Evolutionary conservation across 2,113 vertebrate genomes (phyloP).

Genomic region (Hucho hucho): DNA sequence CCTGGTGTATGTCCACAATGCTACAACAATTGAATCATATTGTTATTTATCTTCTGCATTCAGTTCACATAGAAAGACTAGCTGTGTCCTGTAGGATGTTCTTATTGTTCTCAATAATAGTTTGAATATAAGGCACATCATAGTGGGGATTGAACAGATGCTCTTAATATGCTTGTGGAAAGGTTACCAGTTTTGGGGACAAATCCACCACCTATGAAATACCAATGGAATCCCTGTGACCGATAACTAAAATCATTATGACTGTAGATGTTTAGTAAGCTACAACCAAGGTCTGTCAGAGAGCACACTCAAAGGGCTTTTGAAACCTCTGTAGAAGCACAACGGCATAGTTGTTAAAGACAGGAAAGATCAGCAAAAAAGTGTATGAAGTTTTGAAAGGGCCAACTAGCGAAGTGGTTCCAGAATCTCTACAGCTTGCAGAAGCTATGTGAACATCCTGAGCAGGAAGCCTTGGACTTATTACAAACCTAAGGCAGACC

Average conservation of each 20-base stretch:
- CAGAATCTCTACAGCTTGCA: slow-evolving; percentile 33
- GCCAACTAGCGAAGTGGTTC: slow-evolving; percentile 25
- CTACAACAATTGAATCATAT: too few relatives aligned
- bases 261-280: not conserved
- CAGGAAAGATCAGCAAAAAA: slow-evolving; percentile 30
- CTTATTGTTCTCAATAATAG: too few relatives aligned
- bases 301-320: not conserved
- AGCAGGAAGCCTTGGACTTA: slow-evolving; percentile 22
- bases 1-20: too few relatives aligned
- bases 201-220: not conserved
- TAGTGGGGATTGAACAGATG: not conserved
- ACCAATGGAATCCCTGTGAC: not conserved
- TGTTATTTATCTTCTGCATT: too few relatives aligned
- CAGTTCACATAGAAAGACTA: too few relatives aligned
- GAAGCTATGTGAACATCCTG: slow-evolving; percentile 35
- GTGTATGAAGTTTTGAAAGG: slow-evolving; percentile 10
- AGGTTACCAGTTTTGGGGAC: not conserved
- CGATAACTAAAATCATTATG: not conserved
- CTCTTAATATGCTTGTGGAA: too few relatives aligned
- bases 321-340: not conserved
- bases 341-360: not conserved
- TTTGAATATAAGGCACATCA: too few relatives aligned
- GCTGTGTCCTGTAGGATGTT: too few relatives aligned
- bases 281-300: not conserved
- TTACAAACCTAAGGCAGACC: slow-evolving; percentile 14